Conservation (phyloP, 1,140 invertebrate species). For the Pogonognathellus flavescens region DNA sequence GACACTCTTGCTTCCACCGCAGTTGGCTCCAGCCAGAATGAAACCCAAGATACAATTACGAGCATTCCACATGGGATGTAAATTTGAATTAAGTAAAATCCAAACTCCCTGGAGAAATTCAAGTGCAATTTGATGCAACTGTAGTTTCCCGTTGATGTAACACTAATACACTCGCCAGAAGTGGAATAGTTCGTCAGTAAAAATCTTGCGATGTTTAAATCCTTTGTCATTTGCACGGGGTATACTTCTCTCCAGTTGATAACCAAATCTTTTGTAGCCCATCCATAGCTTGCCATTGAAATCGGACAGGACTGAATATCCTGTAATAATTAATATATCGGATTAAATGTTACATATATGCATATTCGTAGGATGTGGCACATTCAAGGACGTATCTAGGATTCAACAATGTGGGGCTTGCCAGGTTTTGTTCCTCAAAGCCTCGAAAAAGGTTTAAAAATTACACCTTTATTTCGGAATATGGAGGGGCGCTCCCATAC, state of each 20-base stretch:
- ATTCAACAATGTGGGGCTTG: no score
- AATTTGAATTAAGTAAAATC: constrained; percentile 71
- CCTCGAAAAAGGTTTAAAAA: no score
- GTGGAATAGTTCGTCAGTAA: background rate
- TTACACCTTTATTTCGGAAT: no score
- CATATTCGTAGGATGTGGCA: no score
- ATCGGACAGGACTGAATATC: constrained; percentile 69
- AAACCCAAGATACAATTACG: constrained; percentile 72
- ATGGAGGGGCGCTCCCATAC: no score
- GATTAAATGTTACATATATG: no score
- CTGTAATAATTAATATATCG: background rate
- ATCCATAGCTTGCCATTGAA: constrained; percentile 73
- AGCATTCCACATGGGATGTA: constrained; percentile 72
- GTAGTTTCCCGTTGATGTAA: constrained; percentile 52
- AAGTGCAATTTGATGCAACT: constrained; percentile 55
- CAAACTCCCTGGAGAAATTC: constrained; percentile 52
- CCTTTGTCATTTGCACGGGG: constrained; percentile 72
- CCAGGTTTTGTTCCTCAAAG: no score
- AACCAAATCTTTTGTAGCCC: constrained; percentile 73
- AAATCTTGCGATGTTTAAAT: constrained; percentile 73
- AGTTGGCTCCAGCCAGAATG: constrained; percentile 69
- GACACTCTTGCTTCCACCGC: constrained; percentile 76
- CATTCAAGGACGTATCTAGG: no score
- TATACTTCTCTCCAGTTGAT: constrained; percentile 72
- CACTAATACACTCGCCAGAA: background rate